Base-by-base conservation (phyloP, 2,888 invertebrate species). In the Thera britannica region DNA sequence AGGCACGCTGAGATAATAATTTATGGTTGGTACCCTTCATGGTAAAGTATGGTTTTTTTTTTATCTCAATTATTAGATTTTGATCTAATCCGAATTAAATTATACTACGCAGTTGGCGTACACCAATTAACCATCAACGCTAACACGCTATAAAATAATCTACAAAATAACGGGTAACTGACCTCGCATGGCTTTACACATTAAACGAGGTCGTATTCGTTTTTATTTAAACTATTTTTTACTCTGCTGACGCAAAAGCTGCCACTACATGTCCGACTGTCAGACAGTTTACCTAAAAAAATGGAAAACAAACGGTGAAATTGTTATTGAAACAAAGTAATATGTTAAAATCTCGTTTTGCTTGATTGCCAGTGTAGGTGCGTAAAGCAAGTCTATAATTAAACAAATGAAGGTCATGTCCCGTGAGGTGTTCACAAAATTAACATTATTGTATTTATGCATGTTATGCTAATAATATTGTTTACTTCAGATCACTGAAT, bases 141-240 rank as follows among this genome's bases (percentile, higher is more conserved):
- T 23, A 23, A 49, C 23, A 23, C 23, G 7, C 23, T 23, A 51
- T 7, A 61, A 48, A 8, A 36, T 8, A 44, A 58, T 34, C 51
- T 12, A 51, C 44, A 62, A 38, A 63, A 58, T 48, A 65, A 61
- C 62, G 55, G 58, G 74, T 80, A 79, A 82, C 81, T 83, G 82
- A 82, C 83, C 83, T 81, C 74, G 65, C 69, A 38, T 75, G 81
- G 80, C 70, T 67, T 61, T 58, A 52, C 59, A 41, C 72, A 62
- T 34, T 67, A 58, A 72, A 75, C 72, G 70, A 75, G 72, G 74
- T 72, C 73, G 67, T 52, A 67, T 58, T 67, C 35, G 46, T 54
- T 55, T 63, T 49, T 36, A 55, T 23, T 23, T 23, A 57, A 61
- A 58, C 36, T 36, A 52, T 49, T 67, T 66, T 38, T n/a, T 36